A percentile compares a stretch with the other conserved stretches of the same genome.
phyloP scores from a whole-genome alignment of 2,888 invertebrate genomes.

The Norana najaformis region DNA sequence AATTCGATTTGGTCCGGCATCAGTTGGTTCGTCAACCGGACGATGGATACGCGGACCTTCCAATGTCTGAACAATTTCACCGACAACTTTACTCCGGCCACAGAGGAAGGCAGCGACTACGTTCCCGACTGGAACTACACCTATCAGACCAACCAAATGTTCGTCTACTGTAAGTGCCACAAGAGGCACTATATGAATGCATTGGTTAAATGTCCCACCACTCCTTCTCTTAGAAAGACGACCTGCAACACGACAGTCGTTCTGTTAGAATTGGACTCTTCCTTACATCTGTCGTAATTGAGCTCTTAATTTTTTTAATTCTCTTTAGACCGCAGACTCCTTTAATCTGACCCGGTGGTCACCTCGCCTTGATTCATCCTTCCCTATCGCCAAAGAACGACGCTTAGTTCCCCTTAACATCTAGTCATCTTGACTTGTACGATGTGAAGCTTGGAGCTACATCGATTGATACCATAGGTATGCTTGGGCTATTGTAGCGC shows the following conservation, averaged over 20 bases:
- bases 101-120: not conserved
- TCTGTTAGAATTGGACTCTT: no score
- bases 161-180: constrained; percentile 28
- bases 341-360: not conserved
- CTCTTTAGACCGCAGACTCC: no score
- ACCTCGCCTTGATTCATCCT: not conserved
- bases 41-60: constrained; percentile 26
- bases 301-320: no score
- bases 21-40: constrained; percentile 1
- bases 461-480: not conserved
- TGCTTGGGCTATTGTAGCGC: no score
- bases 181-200: not conserved
- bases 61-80: constrained; percentile 8
- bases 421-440: not conserved
- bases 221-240: no score
- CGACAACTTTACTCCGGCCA: constrained; percentile 16
- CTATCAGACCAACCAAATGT: not conserved
- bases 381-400: no score
- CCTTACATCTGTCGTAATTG: no score
- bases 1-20: constrained; percentile 16
- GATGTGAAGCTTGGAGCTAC: not conserved
- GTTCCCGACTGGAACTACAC: not conserved
- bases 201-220: not conserved
- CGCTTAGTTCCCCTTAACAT: no score
- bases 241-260: no score